phyloP scores from a whole-genome alignment of 1,140 invertebrate genomes.

The Gryon sp. region DNA sequence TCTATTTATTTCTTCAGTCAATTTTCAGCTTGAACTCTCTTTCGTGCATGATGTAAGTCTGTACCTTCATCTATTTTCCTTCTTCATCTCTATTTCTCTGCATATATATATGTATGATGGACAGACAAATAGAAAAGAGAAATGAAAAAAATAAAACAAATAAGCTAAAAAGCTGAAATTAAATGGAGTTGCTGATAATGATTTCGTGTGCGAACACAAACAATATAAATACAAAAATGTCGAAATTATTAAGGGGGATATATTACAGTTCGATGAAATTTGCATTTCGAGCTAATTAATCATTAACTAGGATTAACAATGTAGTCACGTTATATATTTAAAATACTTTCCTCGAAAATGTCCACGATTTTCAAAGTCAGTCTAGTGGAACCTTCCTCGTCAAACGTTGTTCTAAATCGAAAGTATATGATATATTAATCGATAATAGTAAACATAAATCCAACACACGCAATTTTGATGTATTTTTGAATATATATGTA shows the following conservation, averaged over 20 bases:
- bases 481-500: slow-evolving; percentile 67
- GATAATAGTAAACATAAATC: slow-evolving; percentile 55
- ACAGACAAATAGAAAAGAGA: slow-evolving; percentile 1
- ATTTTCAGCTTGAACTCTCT: slow-evolving; percentile 15
- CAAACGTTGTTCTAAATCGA: slow-evolving; percentile 66
- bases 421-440: slow-evolving; percentile 64
- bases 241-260: no score
- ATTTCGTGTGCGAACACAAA: no score
- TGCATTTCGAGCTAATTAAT: slow-evolving; percentile 49
- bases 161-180: not conserved
- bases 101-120: slow-evolving; percentile 57
- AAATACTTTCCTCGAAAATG: slow-evolving; percentile 64
- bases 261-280: slow-evolving; percentile 50
- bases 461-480: slow-evolving; percentile 44
- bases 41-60: slow-evolving; percentile 25
- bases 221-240: no score
- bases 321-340: slow-evolving; percentile 49
- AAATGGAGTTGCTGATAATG: no score
- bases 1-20: slow-evolving; percentile 9
- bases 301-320: slow-evolving; percentile 25
- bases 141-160: not conserved
- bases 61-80: slow-evolving; percentile 36
- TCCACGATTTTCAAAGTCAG: slow-evolving; percentile 57
- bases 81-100: slow-evolving; percentile 46
- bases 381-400: slow-evolving; percentile 65